Conservation (phyloP, 1,140 invertebrate species). For the Calycopis cecrops region DNA sequence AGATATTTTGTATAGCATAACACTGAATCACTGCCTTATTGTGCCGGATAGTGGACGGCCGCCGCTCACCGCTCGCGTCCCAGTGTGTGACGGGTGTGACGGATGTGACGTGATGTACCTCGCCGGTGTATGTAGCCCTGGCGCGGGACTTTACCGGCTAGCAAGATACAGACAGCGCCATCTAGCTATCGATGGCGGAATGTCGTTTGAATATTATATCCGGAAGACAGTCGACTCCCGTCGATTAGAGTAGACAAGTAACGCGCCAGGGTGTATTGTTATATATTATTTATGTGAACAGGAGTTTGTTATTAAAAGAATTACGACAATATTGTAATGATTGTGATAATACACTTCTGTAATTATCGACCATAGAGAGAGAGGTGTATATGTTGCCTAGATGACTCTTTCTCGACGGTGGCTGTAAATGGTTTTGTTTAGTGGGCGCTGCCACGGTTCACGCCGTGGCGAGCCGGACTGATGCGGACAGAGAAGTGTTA, state of each 20-base stretch:
- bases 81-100: slow-evolving; percentile 15
- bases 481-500: slow-evolving; percentile 3
- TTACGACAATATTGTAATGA: too few species aligned
- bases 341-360: too few species aligned
- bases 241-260: too few species aligned
- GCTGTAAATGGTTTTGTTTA: too few species aligned
- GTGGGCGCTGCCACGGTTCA: too few species aligned
- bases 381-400: too few species aligned
- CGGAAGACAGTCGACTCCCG: not conserved
- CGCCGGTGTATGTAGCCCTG: slow-evolving; percentile 20
- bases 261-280: too few species aligned
- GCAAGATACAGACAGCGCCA: not conserved
- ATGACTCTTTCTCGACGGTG: too few species aligned
- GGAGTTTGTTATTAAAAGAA: too few species aligned
- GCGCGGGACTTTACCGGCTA: not conserved
- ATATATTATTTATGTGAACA: too few species aligned
- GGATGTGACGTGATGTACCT: slow-evolving; percentile 21
- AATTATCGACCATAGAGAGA: too few species aligned
- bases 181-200: not conserved
- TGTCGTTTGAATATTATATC: not conserved
- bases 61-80: slow-evolving; percentile 26
- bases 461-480: not conserved
- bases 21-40: slow-evolving; percentile 73
- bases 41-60: slow-evolving; percentile 61
- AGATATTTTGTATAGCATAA: slow-evolving; percentile 72